Percentiles rank a stretch among this genome's conserved stretches.
phyloP scores from a whole-genome alignment of 2,113 vertebrate genomes.

The Daboia siamensis region DNA sequence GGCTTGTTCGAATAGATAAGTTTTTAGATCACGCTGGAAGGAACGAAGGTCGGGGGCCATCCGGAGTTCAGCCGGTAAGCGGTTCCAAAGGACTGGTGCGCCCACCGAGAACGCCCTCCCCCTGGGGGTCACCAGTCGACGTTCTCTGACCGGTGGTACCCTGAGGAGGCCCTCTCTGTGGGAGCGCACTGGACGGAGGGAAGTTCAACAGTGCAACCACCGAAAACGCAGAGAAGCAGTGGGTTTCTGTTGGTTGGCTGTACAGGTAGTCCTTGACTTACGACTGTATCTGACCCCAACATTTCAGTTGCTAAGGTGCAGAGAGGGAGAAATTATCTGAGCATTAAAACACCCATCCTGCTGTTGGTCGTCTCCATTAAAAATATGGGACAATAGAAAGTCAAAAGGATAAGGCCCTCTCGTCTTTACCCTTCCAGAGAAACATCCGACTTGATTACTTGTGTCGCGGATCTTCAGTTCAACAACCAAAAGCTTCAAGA shows the following conservation, averaged over 20 bases:
- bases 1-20: no score
- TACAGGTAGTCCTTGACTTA: not conserved
- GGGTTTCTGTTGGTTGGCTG: not conserved
- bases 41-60: no score
- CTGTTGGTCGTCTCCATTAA: not conserved
- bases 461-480: constrained; percentile 81
- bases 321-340: not conserved
- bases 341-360: not conserved
- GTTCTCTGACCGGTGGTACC: no score
- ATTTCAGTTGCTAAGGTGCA: not conserved
- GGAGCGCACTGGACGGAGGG: no score
- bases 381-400: not conserved
- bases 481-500: constrained; percentile 84
- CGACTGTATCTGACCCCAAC: accelerated
- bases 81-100: no score
- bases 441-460: constrained; percentile 82
- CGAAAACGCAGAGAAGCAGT: not conserved
- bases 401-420: not conserved
- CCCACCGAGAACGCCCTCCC: no score
- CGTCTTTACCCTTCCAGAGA: constrained; percentile 68
- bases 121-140: no score
- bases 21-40: no score
- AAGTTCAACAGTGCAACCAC: not conserved
- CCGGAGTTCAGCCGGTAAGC: no score
- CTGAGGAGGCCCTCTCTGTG: no score